Base-by-base conservation (phyloP, 2,113 vertebrate species). In the Blennius ocellaris region DNA sequence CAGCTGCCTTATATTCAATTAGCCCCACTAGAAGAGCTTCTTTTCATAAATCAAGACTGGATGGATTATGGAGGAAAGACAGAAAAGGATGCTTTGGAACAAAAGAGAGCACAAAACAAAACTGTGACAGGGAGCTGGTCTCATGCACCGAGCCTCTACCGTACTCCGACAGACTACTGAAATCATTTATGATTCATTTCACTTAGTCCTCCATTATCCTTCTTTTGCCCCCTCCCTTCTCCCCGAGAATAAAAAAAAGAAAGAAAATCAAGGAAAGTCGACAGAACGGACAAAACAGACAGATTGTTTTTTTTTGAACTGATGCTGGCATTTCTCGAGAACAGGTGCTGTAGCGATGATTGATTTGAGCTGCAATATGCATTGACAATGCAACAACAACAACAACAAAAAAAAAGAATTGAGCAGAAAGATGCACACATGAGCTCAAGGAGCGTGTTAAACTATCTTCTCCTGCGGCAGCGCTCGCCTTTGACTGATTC, bases 21-120 rank as follows among this genome's bases (percentile, higher is more conserved):
- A 68, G 48, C 52, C 49, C 51, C 0, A 36, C 38, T 72, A 78
- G n/a, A 76, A 74, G 54, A 59, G 45, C 64, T 56, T 48, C 45
- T 94, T 95, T 77, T 94, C 94, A 88, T 94, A 93, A 37, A 95
- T 96, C 87, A 73, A 47, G 14, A 52, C 44, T 11, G 53, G 8
- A 2, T 69, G 54, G 44, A 38, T 48, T n/a, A 51, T 11, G 64
- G 68, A 12, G 36, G 16, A 39, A 11, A 14, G 17, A 21, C 2
- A 54, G 16, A 56, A 49, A 38, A 14, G 60, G 12, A 66, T 44
- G 57, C 57, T 55, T 51, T 5, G 37, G 65, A 37, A 81, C 56
- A 79, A 60, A 80, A 59, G 54, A 58, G 52, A n/a, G 58, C 69
- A 63, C 49, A 58, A 36, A 66, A 64, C 48, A 57, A 47, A 69